Base-by-base conservation (phyloP, 1,140 invertebrate species). In the Lordiphosa clarofinis region DNA sequence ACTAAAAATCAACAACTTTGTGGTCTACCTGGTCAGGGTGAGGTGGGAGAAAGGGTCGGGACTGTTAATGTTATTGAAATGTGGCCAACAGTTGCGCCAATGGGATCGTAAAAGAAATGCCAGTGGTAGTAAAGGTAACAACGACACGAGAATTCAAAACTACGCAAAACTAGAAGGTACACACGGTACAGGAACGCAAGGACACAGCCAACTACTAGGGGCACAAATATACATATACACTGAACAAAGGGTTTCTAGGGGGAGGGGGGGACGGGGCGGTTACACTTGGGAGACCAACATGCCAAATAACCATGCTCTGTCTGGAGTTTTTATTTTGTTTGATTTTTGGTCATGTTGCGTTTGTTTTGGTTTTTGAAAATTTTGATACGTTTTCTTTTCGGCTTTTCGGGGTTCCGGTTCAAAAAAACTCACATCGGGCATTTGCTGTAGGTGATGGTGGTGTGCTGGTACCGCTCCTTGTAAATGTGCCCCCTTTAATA, bases 401-500 rank as follows among this genome's bases (percentile, higher is more conserved):
- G 52, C 42, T 58, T 63, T 50, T 53, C 54, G 40, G 31, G 21
- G 56, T 60, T 60, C 54, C 35, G 40, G 44, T 56, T 65, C 79
- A 81, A 74, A 87, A 87, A 82, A 89, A 89, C 88, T 89, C 88
- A 89, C 88, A 88, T 89, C 88, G 75, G 88, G 82, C 76, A 89
- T 75, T 84, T 89, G 88, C 79, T 89, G 91, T 89, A 94, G 91
- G 91, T 94, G 93, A 91, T 94, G 93, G 90, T 93, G 92, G 90
- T 93, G 92, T 89, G 93, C 93, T 90, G 94, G 93, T 91, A 94
- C 92, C 88, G 93, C 93, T 91, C 93, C 94, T 92, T 92, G 92
- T 90, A 94, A 92, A 90, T 94, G 93, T 91, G 93, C 92, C 92
- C 93, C 92, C 92, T 94, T 94, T 92, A 94, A 92, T 91, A 94